Percentiles rank a stretch among this genome's conserved stretches.
phyloP scores from a whole-genome alignment of 2,888 invertebrate genomes.

The Papilio elwesi region DNA sequence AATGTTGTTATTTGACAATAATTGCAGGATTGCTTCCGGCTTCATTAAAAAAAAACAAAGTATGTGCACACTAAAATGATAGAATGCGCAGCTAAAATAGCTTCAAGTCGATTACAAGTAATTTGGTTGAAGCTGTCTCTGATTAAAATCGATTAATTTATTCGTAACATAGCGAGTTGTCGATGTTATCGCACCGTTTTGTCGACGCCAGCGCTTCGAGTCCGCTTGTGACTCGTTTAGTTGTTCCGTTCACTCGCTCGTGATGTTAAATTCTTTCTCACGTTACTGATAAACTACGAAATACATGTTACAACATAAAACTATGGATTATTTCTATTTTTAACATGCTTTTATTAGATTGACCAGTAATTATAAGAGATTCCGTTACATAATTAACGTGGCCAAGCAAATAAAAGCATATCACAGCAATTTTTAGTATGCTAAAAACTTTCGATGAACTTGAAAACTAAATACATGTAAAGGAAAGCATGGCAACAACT shows the following conservation, averaged over 20 bases:
- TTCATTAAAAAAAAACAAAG: background rate
- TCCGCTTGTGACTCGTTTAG: constrained; percentile 47
- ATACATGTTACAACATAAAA: constrained; percentile 4
- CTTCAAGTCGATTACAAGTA: constrained; percentile 47
- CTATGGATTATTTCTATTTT: background rate
- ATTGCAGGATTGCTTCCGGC: no score
- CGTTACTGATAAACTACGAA: constrained; percentile 45
- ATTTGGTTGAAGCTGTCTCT: constrained; percentile 50
- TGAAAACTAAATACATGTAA: no score
- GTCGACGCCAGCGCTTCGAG: constrained; percentile 53
- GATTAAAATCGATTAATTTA: constrained; percentile 76
- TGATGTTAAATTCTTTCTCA: constrained; percentile 39
- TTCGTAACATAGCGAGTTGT: constrained; percentile 59
- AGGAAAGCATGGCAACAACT: no score
- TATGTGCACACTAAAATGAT: constrained; percentile 19
- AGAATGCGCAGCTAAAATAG: constrained; percentile 33
- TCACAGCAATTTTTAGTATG: no score
- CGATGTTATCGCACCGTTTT: constrained; percentile 64
- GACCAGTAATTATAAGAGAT: no score
- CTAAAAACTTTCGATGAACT: no score
- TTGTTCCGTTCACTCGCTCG: constrained; percentile 41
- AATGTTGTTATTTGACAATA: no score
- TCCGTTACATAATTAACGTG: no score
- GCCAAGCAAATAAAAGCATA: no score
- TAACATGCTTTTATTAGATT: background rate